Conservation (phyloP, 2,888 invertebrate species). For the Nomada fucata region DNA sequence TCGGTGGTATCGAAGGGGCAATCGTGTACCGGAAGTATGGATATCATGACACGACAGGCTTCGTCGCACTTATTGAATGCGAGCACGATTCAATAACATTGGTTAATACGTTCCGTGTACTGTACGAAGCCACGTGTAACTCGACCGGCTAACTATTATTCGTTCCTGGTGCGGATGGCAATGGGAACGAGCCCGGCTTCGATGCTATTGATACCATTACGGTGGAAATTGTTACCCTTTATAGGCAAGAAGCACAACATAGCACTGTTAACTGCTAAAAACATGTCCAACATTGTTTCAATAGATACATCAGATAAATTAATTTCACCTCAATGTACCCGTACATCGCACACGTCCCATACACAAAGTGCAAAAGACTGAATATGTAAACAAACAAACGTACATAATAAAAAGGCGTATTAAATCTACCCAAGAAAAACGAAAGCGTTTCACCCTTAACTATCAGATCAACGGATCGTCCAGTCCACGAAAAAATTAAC, state of each 20-base stretch:
- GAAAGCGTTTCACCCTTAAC: too few relatives aligned
- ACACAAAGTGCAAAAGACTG: too few relatives aligned
- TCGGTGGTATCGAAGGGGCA: constrained; percentile 19
- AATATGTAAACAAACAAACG: too few relatives aligned
- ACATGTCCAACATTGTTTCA: too few relatives aligned
- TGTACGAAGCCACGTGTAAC: constrained; percentile 40
- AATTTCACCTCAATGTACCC: too few relatives aligned
- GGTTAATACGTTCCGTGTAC: constrained; percentile 51
- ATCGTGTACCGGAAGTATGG: constrained; percentile 66
- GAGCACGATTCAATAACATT: constrained; percentile 71
- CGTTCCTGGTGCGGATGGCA: not conserved
- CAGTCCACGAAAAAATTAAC: too few relatives aligned
- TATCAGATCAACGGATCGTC: too few relatives aligned
- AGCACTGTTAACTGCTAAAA: too few relatives aligned
- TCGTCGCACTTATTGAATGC: constrained; percentile 79
- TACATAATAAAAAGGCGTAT: too few relatives aligned
- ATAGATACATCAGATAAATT: too few relatives aligned
- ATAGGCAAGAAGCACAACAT: not conserved
- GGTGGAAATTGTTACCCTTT: constrained; percentile 8
- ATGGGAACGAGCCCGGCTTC: constrained; percentile 9
- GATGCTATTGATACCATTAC: constrained; percentile 33
- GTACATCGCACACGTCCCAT: too few relatives aligned
- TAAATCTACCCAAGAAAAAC: too few relatives aligned
- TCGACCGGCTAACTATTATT: constrained; percentile 36
- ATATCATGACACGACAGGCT: constrained; percentile 75